Evolutionary conservation across 2,797 vertebrate species (phyloP).

Genomic region (Crenichthys baileyi): DNA sequence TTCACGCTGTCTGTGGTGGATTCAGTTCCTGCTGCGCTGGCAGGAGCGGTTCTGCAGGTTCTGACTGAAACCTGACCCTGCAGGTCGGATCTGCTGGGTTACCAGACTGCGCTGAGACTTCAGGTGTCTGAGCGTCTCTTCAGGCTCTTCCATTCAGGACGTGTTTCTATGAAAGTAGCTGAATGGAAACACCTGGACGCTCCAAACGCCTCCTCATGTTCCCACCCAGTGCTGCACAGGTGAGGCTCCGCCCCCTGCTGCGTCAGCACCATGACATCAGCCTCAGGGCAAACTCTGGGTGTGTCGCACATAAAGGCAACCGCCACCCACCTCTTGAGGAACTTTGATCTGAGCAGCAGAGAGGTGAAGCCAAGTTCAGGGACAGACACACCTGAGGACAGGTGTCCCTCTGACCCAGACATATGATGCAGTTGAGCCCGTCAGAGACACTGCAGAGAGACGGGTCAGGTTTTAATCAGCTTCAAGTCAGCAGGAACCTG

Average conservation of each 20-base stretch:
- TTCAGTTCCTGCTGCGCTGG: background rate
- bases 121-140: background rate
- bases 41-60: slow-evolving; percentile 39
- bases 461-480: no score
- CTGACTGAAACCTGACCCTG: slow-evolving; percentile 9
- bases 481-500: no score
- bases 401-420: background rate
- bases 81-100: background rate
- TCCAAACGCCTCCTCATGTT: slow-evolving; percentile 2
- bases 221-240: slow-evolving; percentile 3
- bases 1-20: background rate
- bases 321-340: slow-evolving; percentile 25
- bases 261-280: slow-evolving; percentile 52
- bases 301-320: slow-evolving; percentile 47
- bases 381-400: background rate
- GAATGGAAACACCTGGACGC: background rate
- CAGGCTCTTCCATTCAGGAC: background rate
- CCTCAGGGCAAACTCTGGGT: slow-evolving; percentile 43
- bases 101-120: background rate
- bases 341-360: slow-evolving; percentile 41
- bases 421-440: background rate
- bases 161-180: background rate
- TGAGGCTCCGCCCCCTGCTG: slow-evolving; percentile 51
- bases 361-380: slow-evolving; percentile 2
- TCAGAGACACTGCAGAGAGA: no score